A percentile compares a stretch with the other conserved stretches of the same genome.
These are phyloP conservation scores for Gymnoscopelus braueri DNA, from an alignment of 2,797 vertebrate genomes.

Conservation along the genomic window DNA sequence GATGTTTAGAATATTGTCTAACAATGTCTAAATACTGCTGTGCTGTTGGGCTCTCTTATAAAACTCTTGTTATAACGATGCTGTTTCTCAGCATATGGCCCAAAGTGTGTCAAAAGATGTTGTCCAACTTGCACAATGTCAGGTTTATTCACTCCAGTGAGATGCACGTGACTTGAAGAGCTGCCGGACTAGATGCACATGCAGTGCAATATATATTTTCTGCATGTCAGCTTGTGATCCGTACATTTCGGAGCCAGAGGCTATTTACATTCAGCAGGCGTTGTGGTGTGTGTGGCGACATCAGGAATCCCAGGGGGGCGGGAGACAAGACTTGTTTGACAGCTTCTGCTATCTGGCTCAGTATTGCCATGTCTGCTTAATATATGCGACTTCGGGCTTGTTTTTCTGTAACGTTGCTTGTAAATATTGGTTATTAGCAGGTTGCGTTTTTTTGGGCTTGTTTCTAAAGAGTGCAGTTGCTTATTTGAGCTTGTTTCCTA, in stretches of 20 bases:
- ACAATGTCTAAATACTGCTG: not conserved
- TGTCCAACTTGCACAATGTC: not conserved
- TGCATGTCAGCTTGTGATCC: not conserved
- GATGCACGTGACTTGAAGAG: not conserved
- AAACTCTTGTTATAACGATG: not conserved
- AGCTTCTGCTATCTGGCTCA: not conserved
- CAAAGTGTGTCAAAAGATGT: not conserved
- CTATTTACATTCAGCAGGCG: not conserved
- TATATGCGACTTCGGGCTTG: too few relatives aligned
- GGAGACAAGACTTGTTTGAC: constrained; percentile 2
- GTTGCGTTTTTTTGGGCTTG: too few relatives aligned
- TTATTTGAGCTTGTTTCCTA: too few relatives aligned
- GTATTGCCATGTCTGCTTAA: too few relatives aligned
- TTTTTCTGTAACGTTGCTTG: too few relatives aligned
- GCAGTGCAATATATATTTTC: not conserved
- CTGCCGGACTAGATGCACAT: not conserved
- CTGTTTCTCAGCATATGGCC: not conserved
- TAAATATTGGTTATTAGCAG: too few relatives aligned
- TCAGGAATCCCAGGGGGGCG: not conserved
- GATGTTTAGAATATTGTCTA: not conserved
- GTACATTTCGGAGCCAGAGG: not conserved
- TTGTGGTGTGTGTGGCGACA: not conserved
- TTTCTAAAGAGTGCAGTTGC: too few relatives aligned
- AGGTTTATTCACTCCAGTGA: not conserved
- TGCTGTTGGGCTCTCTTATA: not conserved